These are phyloP conservation scores for Sinhomidia bicolor DNA, from an alignment of 2,888 invertebrate genomes.

Conservation along the genomic window DNA sequence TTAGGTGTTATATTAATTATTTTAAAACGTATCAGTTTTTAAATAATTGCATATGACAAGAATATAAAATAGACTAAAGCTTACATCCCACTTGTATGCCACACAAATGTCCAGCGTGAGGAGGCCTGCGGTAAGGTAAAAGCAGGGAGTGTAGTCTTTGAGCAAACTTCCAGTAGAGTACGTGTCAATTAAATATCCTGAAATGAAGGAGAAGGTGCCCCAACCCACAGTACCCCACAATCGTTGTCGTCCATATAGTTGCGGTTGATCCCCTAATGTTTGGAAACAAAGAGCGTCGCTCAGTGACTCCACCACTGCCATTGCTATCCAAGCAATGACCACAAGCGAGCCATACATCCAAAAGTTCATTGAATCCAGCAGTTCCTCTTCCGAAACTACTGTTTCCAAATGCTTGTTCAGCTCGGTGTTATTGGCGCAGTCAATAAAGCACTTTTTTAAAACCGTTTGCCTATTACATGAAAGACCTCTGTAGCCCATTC, in stretches of 20 bases:
- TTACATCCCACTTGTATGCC: slow-evolving; percentile 79
- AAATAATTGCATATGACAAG: no score
- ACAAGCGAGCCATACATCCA: slow-evolving; percentile 90
- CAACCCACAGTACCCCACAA: slow-evolving; percentile 95
- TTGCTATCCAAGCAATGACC: slow-evolving; percentile 91
- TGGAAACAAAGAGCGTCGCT: slow-evolving; percentile 95
- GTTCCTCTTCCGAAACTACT: slow-evolving; percentile 72
- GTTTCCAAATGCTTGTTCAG: slow-evolving; percentile 77
- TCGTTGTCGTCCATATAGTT: slow-evolving; percentile 92
- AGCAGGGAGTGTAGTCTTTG: slow-evolving; percentile 91
- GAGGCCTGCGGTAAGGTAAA: slow-evolving; percentile 85
- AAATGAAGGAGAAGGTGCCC: slow-evolving; percentile 89
- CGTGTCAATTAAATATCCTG: slow-evolving; percentile 90
- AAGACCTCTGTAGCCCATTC: slow-evolving; percentile 61
- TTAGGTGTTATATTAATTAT: no score
- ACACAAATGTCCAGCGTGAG: slow-evolving; percentile 77
- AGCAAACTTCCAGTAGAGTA: slow-evolving; percentile 86
- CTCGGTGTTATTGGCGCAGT: slow-evolving; percentile 76
- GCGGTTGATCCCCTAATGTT: slow-evolving; percentile 88
- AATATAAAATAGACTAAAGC: no score
- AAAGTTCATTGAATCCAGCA: slow-evolving; percentile 84
- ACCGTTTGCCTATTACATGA: slow-evolving; percentile 60
- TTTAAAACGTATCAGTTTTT: no score
- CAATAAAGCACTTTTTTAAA: slow-evolving; percentile 74
- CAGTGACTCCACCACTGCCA: slow-evolving; percentile 93